Base-by-base conservation (phyloP, 2,797 vertebrate species). In the Acridotheres tristis region DNA sequence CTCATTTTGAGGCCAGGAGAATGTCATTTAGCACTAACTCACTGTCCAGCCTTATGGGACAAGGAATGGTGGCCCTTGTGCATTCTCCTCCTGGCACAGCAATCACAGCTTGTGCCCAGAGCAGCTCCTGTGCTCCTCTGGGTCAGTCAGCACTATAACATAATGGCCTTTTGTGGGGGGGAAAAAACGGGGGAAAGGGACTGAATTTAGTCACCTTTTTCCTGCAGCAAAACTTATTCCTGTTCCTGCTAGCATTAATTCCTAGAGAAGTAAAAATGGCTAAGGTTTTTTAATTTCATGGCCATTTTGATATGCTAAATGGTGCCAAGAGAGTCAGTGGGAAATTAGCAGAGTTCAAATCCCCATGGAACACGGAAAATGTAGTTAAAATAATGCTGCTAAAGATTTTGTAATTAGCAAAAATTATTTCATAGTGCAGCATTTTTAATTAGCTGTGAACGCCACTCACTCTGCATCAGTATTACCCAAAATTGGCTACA, bases 371-470 rank as follows among this genome's bases (percentile, higher is more conserved):
- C 17, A 20, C 13, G 32, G 54, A 88, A 92, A 94, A 38, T 83
- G 73, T 69, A 78, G 79, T 92, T 88, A 93, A 93, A 96, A 93
- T 73, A 80, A 34, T 77, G 62, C 90, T 53, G 51, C 58, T 88
- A 94, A 96, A 88, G 84, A 94, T 88, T 80, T 89, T 88, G 54
- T 62, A 91, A 94, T 93, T 96, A 89, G 62, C 36, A 81, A 68
- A 85, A 90, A 89, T 73, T 22, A 89, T 94, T 96, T 96, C 91
- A 42, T 93, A 93, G 73, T 23, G 30, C 42, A 72, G 51, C 36
- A 72, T 78, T 93, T 95, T 91, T 89, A 92, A 94, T 95, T 75
- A 93, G n/a, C 72, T 89, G 57, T 1, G 21, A 91, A 62, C 1
- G 6, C 47, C 4, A 1, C 72, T 77, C 43, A 30, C 78, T 83